Conservation (phyloP, 2,888 invertebrate genomes). For the Netelia fuscicornis region DNA sequence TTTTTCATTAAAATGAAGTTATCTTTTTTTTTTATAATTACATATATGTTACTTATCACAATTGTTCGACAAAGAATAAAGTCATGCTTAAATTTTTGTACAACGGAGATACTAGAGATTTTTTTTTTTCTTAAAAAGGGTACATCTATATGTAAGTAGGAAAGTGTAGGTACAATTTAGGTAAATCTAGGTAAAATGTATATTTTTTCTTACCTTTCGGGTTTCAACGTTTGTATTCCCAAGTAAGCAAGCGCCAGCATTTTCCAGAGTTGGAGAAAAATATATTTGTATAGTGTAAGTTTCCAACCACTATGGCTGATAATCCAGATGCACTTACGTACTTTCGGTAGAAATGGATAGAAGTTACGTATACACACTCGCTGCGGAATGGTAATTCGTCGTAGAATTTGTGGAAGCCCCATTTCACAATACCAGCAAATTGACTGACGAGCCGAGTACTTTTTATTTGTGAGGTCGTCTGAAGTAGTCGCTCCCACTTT, state of each 20-base stretch:
- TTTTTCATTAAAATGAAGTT: too few species aligned
- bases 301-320: neutral
- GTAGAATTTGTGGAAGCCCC: conserved; percentile 28
- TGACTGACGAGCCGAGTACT: neutral
- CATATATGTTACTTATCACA: too few species aligned
- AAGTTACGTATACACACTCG: neutral
- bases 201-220: too few species aligned
- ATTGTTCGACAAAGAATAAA: too few species aligned
- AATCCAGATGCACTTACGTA: neutral
- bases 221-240: too few species aligned
- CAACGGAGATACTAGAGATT: too few species aligned
- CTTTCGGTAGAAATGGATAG: neutral
- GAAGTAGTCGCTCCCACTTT: neutral
- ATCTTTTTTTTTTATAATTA: too few species aligned
- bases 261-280: conserved; percentile 20
- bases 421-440: conserved; percentile 25
- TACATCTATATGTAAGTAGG: too few species aligned
- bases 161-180: too few species aligned
- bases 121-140: too few species aligned
- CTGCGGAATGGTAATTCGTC: neutral
- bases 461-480: neutral
- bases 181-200: too few species aligned
- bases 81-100: too few species aligned
- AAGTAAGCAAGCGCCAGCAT: neutral
- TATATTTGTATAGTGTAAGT: neutral